Evolutionary conservation across 1,140 invertebrate genomes (phyloP), one percentile per base, ranked within the genome.

Genomic region (Antheraea pernyi): DNA sequence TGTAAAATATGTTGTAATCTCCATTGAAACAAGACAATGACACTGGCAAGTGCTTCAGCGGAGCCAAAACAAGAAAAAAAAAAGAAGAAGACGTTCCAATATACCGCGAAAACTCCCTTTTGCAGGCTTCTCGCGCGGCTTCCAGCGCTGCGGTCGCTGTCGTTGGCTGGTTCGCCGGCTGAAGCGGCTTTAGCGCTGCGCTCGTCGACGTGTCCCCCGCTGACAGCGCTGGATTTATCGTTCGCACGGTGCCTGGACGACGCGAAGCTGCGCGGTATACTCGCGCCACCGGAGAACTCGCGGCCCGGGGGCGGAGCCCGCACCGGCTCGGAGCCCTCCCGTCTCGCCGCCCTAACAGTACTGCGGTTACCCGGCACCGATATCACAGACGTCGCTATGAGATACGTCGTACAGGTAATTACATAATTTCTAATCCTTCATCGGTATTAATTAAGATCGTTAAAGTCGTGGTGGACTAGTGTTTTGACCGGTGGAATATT

Each of bases 321-420:
- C 64, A 97, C 96, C 0, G 95, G 96, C 18, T 97, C 97, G 65
- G 97, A 97, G 61, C 96, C 97, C 60, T 97, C 96, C 0, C 94
- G 98, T 0, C 93, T 99, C 3, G 94, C 96, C 8, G 95, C 96
- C 71, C 91, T 99, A 13, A 95, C 95, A 67, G 95, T 94, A 61
- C 91, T 99, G 16, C 94, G 95, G 48, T 88, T 99, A 3, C 95
- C 97, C 46, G 98, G 98, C 36, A 98, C 97, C 4, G 97, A 98
- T 75, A 95, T 99, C 53, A 97, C 97, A 0, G 98, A 99, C 83
- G 95, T 97, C 18, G 96, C 97, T 0, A 93, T 99, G 77, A 94
- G 96, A 76, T 92, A 87, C 63, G 86, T 91, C 11, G 88, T 91
- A 11, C 89, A 91, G 86, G 89, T 90, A 48, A 2, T 30, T 30